Conservation (phyloP, 1,140 invertebrate species). For the Drosophila lacteicornis region DNA sequence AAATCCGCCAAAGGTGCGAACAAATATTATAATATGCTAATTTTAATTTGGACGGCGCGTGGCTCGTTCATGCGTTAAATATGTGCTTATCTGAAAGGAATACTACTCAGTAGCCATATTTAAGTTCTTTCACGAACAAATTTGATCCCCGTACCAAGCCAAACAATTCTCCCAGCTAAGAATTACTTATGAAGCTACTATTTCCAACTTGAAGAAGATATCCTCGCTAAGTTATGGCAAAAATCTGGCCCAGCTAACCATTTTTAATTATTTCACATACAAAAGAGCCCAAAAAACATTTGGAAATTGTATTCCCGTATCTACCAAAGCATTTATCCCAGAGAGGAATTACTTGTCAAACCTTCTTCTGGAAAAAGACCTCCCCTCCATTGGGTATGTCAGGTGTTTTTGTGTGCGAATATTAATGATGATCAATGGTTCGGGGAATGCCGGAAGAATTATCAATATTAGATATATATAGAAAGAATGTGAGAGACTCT, state of each 20-base stretch:
- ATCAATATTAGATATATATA: neutral
- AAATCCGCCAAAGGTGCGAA: neutral
- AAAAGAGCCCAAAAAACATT: too few species aligned
- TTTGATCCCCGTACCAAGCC: neutral
- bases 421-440: neutral
- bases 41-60: neutral
- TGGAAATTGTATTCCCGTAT: neutral
- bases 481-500: slow-evolving; percentile 40
- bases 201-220: neutral
- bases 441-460: neutral
- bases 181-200: neutral
- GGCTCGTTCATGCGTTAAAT: neutral
- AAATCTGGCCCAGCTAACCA: too few species aligned
- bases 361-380: neutral
- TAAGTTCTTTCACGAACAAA: neutral
- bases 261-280: too few species aligned
- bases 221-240: too few species aligned
- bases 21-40: slow-evolving; percentile 2
- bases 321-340: neutral
- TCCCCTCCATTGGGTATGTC: neutral
- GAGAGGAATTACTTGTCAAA: neutral
- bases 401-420: neutral
- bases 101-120: too few species aligned
- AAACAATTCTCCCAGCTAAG: neutral
- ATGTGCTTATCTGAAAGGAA: neutral